Percentiles rank a stretch among this genome's conserved stretches.
These are phyloP conservation scores for Eurypyga helias DNA, from an alignment of 2,113 vertebrate species.

Conservation along the genomic window DNA sequence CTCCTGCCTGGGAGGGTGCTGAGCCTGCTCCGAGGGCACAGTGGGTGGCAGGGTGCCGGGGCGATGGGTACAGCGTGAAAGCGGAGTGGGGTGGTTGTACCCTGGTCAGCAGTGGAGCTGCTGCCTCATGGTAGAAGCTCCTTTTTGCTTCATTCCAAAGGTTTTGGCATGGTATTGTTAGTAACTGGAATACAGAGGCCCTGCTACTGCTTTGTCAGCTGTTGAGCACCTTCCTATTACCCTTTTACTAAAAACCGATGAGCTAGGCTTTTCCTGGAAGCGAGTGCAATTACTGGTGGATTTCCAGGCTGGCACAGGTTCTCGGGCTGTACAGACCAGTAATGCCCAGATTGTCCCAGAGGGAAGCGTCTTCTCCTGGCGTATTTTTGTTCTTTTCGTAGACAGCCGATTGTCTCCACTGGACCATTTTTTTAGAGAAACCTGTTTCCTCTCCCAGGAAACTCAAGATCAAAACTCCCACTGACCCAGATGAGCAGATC, in stretches of 20 bases:
- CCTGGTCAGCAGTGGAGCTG: neutral
- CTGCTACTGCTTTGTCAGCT: neutral
- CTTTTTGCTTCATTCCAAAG: neutral
- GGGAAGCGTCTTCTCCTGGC: neutral
- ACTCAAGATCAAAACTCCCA: neutral
- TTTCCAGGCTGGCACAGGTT: neutral
- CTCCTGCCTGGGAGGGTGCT: neutral
- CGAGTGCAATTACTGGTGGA: neutral
- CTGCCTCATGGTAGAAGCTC: neutral
- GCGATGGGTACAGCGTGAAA: fast-evolving
- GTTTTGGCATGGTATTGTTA: neutral
- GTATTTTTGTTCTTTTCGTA: neutral
- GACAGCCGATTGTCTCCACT: neutral
- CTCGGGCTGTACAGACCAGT: neutral
- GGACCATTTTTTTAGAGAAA: neutral
- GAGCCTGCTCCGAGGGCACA: neutral
- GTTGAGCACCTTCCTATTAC: neutral
- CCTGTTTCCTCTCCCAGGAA: neutral
- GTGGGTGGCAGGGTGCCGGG: neutral
- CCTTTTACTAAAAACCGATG: neutral
- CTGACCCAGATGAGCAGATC: neutral
- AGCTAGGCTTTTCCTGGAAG: neutral
- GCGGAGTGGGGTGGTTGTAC: neutral
- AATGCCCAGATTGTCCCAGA: neutral
- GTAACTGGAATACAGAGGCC: neutral